These are phyloP conservation scores for Triplophysa bombifrons DNA, from an alignment of 2,797 vertebrate genomes.

Conservation along the genomic window DNA sequence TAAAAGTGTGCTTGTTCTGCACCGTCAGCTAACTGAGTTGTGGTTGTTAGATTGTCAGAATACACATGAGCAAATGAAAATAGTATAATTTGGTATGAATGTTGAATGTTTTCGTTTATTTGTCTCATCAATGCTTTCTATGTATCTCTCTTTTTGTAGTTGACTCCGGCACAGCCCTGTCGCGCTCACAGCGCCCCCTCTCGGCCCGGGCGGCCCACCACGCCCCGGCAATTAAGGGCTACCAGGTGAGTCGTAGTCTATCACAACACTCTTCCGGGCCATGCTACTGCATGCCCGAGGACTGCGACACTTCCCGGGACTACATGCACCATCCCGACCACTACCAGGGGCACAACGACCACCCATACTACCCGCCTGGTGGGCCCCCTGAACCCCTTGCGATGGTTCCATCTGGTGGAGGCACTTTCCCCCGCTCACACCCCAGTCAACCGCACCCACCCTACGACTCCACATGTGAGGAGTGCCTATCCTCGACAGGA, in stretches of 20 bases:
- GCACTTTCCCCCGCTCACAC: conserved; percentile 96
- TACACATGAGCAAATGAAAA: background rate
- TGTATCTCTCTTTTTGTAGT: conserved; percentile 64
- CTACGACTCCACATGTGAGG: conserved; percentile 91
- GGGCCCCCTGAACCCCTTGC: conserved; percentile 80
- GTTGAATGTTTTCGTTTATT: background rate
- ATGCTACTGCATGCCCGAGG: conserved; percentile 88
- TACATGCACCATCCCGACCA: conserved; percentile 76
- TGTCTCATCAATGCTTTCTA: background rate
- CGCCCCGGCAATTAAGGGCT: conserved; percentile 87
- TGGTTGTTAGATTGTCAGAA: conserved; percentile 1
- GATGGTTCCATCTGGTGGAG: conserved; percentile 81
- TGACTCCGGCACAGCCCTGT: conserved; percentile 82
- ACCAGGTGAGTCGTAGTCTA: conserved; percentile 96
- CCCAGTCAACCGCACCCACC: conserved; percentile 84
- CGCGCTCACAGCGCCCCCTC: conserved; percentile 83
- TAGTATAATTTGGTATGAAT: background rate
- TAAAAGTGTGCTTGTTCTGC: conserved; percentile 21
- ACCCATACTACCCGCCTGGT: conserved; percentile 85
- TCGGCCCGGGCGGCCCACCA: conserved; percentile 83
- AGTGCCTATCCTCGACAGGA: conserved; percentile 81
- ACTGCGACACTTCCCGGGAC: conserved; percentile 79
- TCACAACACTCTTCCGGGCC: conserved; percentile 87
- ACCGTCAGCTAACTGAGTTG: conserved; percentile 11
- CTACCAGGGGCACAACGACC: conserved; percentile 76